Evolutionary conservation across 2,888 invertebrate genomes (phyloP), one percentile per base, ranked within the genome.

Genomic region (Aphidoletes aphidimyza): DNA sequence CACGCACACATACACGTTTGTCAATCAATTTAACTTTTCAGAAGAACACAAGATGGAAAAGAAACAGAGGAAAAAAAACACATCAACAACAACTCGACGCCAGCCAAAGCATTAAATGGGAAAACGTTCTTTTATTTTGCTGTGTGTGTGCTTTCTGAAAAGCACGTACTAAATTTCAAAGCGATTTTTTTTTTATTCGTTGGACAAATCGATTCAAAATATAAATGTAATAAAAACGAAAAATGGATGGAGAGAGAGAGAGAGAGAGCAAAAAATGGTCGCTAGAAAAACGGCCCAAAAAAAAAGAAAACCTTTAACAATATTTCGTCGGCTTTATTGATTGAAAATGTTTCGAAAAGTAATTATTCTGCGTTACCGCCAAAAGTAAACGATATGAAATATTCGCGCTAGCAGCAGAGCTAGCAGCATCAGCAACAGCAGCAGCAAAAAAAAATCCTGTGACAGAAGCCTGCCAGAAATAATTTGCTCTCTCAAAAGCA

Each of bases 341-440:
- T 81, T 81, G 81, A 81, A 81, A 81, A 19, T 69, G 26, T 69
- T 69, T 14, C n/a, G 81, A 81, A 81, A 81, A 81, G 81, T 81
- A 81, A 81, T 81, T 81, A 81, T 81, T 81, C 11, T 81, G 34
- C 34, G 6, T 37, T 8, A 39, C 22, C 37, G 6, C 81, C 81
- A 37, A 81, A n/a, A 81, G 36, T n/a, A 36, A 81, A 37, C 22
- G 54, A 54, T 42, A 59, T 59, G 59, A 49, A 49, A 59, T 22
- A n/a, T n/a, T n/a, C n/a, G n/a, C n/a, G n/a, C n/a, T n/a, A n/a
- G n/a, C n/a, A n/a, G n/a, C n/a, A n/a, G n/a, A n/a, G n/a, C n/a
- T n/a, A n/a, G n/a, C n/a, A n/a, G n/a, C n/a, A n/a, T n/a, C n/a
- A n/a, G n/a, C n/a, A 22, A 81, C 9, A 6, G 34, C 3, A 34